Conservation (phyloP, 2,888 invertebrate species). For the Orchesellides sinensis region DNA sequence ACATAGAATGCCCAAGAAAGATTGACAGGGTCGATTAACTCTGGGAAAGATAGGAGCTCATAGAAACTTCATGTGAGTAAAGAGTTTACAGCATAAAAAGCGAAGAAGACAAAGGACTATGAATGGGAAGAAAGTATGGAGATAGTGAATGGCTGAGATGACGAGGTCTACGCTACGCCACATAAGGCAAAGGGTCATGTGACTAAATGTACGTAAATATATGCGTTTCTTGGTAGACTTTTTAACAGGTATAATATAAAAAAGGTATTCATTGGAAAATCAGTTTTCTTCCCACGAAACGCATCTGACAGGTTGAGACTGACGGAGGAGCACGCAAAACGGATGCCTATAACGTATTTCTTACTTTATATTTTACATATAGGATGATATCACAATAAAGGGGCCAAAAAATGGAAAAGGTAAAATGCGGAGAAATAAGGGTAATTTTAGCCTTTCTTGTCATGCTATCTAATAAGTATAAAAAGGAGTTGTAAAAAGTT, state of each 20-base stretch:
- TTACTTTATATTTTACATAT: too few species aligned
- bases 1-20: conserved; percentile 9
- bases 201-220: not conserved
- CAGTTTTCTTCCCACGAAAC: conserved; percentile 28
- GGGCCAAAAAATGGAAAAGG: too few species aligned
- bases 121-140: not conserved
- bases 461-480: too few species aligned
- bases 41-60: not conserved
- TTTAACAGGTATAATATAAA: not conserved
- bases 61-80: not conserved
- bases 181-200: not conserved
- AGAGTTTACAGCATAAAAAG: not conserved
- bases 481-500: not conserved
- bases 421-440: too few species aligned
- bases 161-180: not conserved
- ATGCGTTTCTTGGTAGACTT: not conserved
- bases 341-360: too few species aligned
- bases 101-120: not conserved
- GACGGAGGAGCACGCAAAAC: too few species aligned
- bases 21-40: conserved; percentile 47
- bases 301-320: conserved; percentile 1
- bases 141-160: not conserved
- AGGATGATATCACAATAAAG: too few species aligned
- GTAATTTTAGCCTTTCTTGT: too few species aligned
- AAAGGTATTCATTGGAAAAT: conserved; percentile 16